Conservation (phyloP, 1,140 invertebrate species). For the Samia ricini region DNA sequence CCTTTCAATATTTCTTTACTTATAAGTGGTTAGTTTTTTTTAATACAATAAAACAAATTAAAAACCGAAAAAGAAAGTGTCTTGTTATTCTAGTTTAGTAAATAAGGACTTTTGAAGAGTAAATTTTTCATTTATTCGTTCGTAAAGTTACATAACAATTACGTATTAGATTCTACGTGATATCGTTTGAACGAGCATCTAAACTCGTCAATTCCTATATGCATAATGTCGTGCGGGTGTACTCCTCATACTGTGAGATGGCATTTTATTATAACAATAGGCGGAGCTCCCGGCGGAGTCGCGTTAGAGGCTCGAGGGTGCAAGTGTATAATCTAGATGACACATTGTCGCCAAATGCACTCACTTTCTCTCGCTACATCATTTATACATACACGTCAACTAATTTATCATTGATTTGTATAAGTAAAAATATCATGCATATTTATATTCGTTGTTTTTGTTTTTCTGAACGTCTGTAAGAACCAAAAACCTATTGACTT, state of each 20-base stretch:
- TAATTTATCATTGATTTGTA: background rate
- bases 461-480: background rate
- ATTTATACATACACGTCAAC: slow-evolving; percentile 26
- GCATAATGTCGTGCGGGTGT: slow-evolving; percentile 24
- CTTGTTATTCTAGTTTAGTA: no score
- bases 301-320: slow-evolving; percentile 26
- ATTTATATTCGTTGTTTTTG: background rate
- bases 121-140: no score
- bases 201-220: background rate
- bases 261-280: slow-evolving; percentile 75
- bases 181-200: no score
- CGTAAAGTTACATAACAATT: no score
- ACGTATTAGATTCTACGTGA: no score
- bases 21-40: no score
- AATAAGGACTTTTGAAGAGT: no score
- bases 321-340: slow-evolving; percentile 69
- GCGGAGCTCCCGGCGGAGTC: slow-evolving; percentile 28
- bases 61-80: no score
- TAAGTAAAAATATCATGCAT: background rate
- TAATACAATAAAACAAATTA: no score
- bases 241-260: slow-evolving; percentile 55
- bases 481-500: no score
- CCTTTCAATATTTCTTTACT: no score
- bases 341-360: slow-evolving; percentile 60
- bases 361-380: slow-evolving; percentile 43